Evolutionary conservation across 2,113 vertebrate species (phyloP), one percentile per base, ranked within the genome.

Genomic region (Beaufortia kweichowensis): DNA sequence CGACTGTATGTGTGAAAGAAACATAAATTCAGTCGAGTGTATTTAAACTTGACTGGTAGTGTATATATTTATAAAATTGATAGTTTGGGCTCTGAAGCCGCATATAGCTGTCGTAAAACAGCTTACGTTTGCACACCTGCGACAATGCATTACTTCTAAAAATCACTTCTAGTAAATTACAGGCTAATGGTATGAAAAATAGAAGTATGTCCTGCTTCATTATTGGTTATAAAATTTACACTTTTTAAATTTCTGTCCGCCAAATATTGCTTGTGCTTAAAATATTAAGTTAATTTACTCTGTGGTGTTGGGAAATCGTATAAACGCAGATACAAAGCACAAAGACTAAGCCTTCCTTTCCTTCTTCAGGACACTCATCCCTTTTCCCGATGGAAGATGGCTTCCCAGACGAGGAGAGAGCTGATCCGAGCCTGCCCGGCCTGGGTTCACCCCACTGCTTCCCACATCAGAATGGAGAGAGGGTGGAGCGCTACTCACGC

Each of bases 381-480:
- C 90, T 99, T 81, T 99, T 99, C 88, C 97, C 97, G 24, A 98
- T 98, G 95, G 97, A 98, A 88, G 97, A 99, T 50, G 95, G 96
- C 15, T 99, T 99, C 86, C 90, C 96, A 77, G 97, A 99, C 9
- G 97, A 99, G 19, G 97, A 97, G n/a, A 95, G 96, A 61, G 93
- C 93, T 1, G 97, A 99, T 80, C 97, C 97, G 85, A 92, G 92
- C 79, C 93, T 98, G 46, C 93, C 94, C 6, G 95, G 97, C 7
- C 85, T 99, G 43, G 95, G 96, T 0, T 98, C 96, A 4, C 95
- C 96, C 26, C 97, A 98, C 88, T 98, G 97, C 91, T 99, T 99
- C 82, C 94, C 95, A 39, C 96, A 98, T 86, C 97, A 98, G 91
- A 99, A 98, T n/a, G 97, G 97, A 75, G 97, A 99, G 83, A 88